phyloP scores from a whole-genome alignment of 1,140 invertebrate genomes.

The Drosophila eugracilis region DNA sequence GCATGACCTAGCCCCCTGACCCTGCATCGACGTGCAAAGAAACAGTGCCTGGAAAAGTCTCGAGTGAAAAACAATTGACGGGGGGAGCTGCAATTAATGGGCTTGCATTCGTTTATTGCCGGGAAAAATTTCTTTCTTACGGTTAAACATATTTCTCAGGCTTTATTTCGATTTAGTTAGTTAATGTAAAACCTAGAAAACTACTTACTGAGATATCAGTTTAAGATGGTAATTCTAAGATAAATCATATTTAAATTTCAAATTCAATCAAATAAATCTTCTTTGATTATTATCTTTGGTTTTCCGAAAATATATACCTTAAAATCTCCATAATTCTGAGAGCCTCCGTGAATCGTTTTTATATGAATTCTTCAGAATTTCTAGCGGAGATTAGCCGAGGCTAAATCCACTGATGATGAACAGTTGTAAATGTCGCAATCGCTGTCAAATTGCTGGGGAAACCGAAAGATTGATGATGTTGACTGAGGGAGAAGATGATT shows the following conservation, averaged over 20 bases:
- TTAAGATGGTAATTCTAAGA: too few relatives aligned
- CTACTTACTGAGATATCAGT: too few relatives aligned
- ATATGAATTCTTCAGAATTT: constrained; percentile 7
- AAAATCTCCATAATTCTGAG: neutral
- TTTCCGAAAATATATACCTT: neutral
- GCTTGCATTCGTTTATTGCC: neutral
- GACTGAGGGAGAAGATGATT: too few relatives aligned
- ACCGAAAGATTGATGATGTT: constrained; percentile 70
- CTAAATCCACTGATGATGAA: constrained; percentile 46
- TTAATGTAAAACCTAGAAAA: too few relatives aligned
- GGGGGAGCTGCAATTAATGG: constrained; percentile 6
- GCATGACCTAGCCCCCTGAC: constrained; percentile 12
- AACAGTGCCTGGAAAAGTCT: neutral
- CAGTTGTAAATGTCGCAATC: constrained; percentile 80
- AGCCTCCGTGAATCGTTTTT: constrained; percentile 15
- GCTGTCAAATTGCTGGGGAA: constrained; percentile 70
- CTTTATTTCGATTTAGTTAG: too few relatives aligned
- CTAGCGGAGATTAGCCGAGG: constrained; percentile 31
- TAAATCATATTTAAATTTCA: neutral
- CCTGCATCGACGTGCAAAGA: constrained; percentile 4
- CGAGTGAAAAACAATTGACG: neutral
- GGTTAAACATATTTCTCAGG: too few relatives aligned
- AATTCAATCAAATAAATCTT: neutral
- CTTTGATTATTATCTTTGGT: neutral
- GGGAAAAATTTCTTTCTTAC: too few relatives aligned